These are phyloP conservation scores for Hybos culiciformis DNA, from an alignment of 2,888 invertebrate species.

Conservation along the genomic window DNA sequence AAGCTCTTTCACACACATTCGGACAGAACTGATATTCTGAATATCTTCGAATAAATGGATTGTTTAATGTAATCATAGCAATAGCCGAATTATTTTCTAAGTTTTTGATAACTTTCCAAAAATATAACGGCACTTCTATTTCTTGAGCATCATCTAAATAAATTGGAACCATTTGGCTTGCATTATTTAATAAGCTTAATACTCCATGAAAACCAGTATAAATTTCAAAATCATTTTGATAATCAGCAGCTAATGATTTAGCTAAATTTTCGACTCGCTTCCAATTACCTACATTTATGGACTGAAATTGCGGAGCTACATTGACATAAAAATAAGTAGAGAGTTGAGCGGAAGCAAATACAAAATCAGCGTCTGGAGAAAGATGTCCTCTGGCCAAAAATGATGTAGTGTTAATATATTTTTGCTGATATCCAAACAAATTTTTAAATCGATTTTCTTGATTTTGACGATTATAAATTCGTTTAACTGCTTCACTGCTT, in stretches of 20 bases:
- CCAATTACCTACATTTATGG: constrained; percentile 41
- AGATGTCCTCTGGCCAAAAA: constrained; percentile 39
- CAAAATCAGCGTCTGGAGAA: constrained; percentile 40
- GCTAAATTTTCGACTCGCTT: constrained; percentile 34
- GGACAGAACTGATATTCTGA: constrained; percentile 17
- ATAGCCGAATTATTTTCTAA: constrained; percentile 30
- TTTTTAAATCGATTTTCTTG: constrained; percentile 28
- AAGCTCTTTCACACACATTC: constrained; percentile 17
- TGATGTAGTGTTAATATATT: constrained; percentile 26
- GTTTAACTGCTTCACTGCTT: constrained; percentile 17
- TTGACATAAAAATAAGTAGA: constrained; percentile 41
- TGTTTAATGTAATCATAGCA: constrained; percentile 40
- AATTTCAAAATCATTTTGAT: constrained; percentile 29
- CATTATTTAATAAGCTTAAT: constrained; percentile 30
- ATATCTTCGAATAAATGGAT: constrained; percentile 26
- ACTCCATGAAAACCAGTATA: constrained; percentile 36
- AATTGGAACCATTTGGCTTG: constrained; percentile 24
- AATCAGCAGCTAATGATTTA: constrained; percentile 28
- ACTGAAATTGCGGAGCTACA: constrained; percentile 39
- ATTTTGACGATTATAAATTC: constrained; percentile 24
- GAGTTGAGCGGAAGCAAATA: constrained; percentile 36
- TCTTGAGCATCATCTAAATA: constrained; percentile 25
- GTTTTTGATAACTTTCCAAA: constrained; percentile 38
- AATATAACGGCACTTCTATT: constrained; percentile 36
- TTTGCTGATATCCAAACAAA: constrained; percentile 24